Evolutionary conservation across 2,113 vertebrate genomes (phyloP).

Genomic region (Mohoua ochrocephala): DNA sequence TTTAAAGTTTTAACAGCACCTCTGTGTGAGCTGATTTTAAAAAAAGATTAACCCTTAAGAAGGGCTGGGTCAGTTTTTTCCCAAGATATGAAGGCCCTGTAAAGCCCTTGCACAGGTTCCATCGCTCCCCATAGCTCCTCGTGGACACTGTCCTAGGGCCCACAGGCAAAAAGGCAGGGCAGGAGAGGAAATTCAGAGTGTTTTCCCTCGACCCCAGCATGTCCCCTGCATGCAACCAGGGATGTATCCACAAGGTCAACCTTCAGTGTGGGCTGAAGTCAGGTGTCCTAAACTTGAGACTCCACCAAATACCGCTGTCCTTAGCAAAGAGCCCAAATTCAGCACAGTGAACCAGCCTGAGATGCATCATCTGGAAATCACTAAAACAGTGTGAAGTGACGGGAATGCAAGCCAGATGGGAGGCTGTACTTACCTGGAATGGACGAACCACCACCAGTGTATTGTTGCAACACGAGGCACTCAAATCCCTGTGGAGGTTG

Average conservation of each 20-base stretch:
- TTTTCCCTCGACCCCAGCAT: background rate
- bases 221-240: background rate
- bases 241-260: background rate
- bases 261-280: background rate
- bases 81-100: background rate
- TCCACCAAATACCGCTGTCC: background rate
- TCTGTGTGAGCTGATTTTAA: background rate
- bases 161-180: background rate
- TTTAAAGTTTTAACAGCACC: background rate
- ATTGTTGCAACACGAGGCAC: rapidly evolving
- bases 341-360: background rate
- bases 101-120: background rate
- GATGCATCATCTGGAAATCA: background rate
- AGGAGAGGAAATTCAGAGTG: background rate
- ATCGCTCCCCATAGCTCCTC: background rate
- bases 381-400: background rate
- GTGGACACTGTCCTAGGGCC: background rate
- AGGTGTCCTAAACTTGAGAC: background rate
- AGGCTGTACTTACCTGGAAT: background rate
- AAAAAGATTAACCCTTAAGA: background rate
- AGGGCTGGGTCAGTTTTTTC: background rate
- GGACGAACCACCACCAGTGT: background rate
- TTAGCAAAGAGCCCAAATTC: background rate
- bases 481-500: background rate
- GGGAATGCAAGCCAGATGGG: background rate